Conservation (phyloP, 1,140 invertebrate genomes). For the Aradophagus sp. region DNA sequence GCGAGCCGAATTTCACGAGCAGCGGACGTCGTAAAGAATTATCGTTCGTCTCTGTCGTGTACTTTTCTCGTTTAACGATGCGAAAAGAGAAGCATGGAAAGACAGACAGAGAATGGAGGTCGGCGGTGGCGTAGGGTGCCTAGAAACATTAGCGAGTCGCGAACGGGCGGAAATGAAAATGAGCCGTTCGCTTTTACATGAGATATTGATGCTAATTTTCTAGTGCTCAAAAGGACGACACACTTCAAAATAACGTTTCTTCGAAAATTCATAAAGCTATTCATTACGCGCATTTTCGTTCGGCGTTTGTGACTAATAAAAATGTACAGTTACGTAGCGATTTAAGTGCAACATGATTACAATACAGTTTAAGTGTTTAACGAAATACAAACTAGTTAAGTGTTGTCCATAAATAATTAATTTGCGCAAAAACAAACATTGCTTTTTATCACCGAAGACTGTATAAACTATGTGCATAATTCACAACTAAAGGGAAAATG, state of each 20-base stretch:
- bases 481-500: too few species aligned
- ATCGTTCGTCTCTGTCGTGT: conserved; percentile 54
- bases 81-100: conserved; percentile 56
- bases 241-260: conserved; percentile 30
- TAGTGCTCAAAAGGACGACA: conserved; percentile 23
- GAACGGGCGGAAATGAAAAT: conserved; percentile 47
- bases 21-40: conserved; percentile 56
- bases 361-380: too few species aligned
- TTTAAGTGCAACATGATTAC: conserved; percentile 10
- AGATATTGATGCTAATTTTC: conserved; percentile 43
- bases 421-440: too few species aligned
- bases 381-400: too few species aligned
- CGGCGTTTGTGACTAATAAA: conserved; percentile 11
- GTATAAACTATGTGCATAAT: too few species aligned
- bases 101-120: conserved; percentile 29
- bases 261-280: conserved; percentile 20
- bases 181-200: conserved; percentile 39
- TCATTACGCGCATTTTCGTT: conserved; percentile 11
- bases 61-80: conserved; percentile 60
- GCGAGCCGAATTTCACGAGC: conserved; percentile 49
- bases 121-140: conserved; percentile 18
- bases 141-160: conserved; percentile 44
- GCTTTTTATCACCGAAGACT: too few species aligned
- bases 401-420: too few species aligned
- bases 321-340: conserved; percentile 15